These are phyloP conservation scores for Calcarius ornatus DNA, from an alignment of 2,113 vertebrate genomes.

Conservation along the genomic window DNA sequence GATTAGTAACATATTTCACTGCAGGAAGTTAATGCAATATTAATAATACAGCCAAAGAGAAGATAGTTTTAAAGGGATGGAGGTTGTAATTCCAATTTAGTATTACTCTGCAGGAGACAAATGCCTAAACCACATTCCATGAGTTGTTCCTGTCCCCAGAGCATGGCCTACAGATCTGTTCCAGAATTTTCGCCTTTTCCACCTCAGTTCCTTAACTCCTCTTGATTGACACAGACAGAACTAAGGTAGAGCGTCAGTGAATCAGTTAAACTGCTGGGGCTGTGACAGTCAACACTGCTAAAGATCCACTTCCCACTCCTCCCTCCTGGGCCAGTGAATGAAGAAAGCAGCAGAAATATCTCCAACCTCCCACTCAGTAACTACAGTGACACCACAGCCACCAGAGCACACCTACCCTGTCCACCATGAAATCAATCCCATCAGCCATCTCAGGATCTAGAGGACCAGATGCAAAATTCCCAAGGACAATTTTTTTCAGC, in stretches of 20 bases:
- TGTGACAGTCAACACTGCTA: background rate
- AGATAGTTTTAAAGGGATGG: background rate
- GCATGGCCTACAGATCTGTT: background rate
- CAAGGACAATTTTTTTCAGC: constrained; percentile 97
- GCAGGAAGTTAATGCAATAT: background rate
- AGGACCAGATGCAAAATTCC: constrained; percentile 95
- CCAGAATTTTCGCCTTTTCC: background rate
- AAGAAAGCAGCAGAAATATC: background rate
- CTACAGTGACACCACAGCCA: background rate
- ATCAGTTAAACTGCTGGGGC: background rate
- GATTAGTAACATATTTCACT: background rate
- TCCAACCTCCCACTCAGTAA: background rate
- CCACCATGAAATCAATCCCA: constrained; percentile 99
- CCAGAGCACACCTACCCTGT: constrained; percentile 80
- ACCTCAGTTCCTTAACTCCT: background rate
- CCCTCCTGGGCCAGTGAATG: background rate
- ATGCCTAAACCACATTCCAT: background rate
- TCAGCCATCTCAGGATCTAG: constrained; percentile 94
- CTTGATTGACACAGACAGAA: background rate
- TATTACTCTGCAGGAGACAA: background rate
- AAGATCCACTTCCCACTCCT: background rate
- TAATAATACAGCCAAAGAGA: background rate
- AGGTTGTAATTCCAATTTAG: background rate
- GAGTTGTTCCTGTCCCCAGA: background rate
- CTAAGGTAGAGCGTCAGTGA: background rate